Evolutionary conservation across 2,888 invertebrate species (phyloP), one percentile per base, ranked within the genome.

Genomic region (Villa cingulata): DNA sequence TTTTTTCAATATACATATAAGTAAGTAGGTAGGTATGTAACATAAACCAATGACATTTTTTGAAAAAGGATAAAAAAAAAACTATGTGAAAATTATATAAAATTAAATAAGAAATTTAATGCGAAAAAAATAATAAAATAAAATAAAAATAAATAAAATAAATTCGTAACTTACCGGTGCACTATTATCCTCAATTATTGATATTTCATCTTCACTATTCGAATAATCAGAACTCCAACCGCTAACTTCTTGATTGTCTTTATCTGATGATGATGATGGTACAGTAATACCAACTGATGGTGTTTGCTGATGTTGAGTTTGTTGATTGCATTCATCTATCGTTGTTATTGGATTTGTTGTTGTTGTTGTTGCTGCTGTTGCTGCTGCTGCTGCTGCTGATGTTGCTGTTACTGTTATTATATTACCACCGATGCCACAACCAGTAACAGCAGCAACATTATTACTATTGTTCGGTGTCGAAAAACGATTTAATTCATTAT

Each of bases 161-260:
- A 23, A 23, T 23, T 23, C 7, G 5, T 23, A 23, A 66, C 70
- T 72, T 64, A 77, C 77, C 61, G 66, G 66, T 51, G 73, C 71
- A 45, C 70, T 68, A 56, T 76, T 80, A 51, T 78, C 78, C 17
- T 82, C 82, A n/a, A 76, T 71, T 52, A 75, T 72, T 0, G 75
- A 73, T 51, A 88, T 86, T 59, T 90, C 90, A 54, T 90, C 90
- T 54, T 89, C 91, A 54, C 87, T 87, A 58, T 90, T 89, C 53
- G 88, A 90, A 61, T 87, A 87, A 65, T 90, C 90, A 2, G 89
- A 90, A 58, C 89, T 90, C 86, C 90, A 91, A 60, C 84, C 86
- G 19, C 81, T 80, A 60, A 82, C 82, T 59, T 87, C 87, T 58
- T 81, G 81, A 34, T 62, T 62, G 34, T 68, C 69, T 44, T 66